Evolutionary conservation across 2,113 vertebrate species (phyloP).

Genomic region (Microcebus ravelobensis): DNA sequence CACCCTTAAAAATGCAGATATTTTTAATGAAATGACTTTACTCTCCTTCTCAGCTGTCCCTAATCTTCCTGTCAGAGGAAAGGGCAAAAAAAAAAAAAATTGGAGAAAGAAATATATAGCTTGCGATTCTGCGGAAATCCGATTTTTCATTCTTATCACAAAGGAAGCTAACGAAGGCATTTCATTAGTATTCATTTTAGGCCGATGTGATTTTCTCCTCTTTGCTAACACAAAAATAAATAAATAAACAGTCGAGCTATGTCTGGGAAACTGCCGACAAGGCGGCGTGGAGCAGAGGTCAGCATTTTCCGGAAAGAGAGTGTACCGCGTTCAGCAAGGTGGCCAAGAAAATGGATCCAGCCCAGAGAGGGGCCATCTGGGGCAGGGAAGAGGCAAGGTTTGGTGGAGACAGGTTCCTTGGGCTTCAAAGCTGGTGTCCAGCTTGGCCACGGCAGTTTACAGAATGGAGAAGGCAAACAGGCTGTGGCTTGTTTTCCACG

Average conservation of each 20-base stretch:
- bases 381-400: not conserved
- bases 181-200: slow-evolving; percentile 89
- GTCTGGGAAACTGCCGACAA: slow-evolving; percentile 67
- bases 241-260: slow-evolving; percentile 67
- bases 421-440: slow-evolving; percentile 16
- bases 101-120: slow-evolving; percentile 57
- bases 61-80: slow-evolving; percentile 85
- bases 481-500: not conserved
- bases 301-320: slow-evolving; percentile 56
- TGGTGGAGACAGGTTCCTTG: not conserved
- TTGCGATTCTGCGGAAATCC: slow-evolving; percentile 74
- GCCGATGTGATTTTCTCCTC: slow-evolving; percentile 84
- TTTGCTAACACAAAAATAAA: slow-evolving; percentile 85
- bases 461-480: not conserved
- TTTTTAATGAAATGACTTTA: slow-evolving; percentile 85
- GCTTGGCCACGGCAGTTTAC: not conserved
- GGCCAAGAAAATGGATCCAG: slow-evolving; percentile 46
- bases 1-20: slow-evolving; percentile 87
- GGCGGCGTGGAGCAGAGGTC: slow-evolving; percentile 65
- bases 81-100: slow-evolving; percentile 75
- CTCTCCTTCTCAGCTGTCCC: slow-evolving; percentile 78
- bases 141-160: slow-evolving; percentile 87
- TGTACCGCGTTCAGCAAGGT: not conserved
- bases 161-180: slow-evolving; percentile 86
- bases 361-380: not conserved